Percentiles rank a stretch among this genome's conserved stretches.
phyloP scores from a whole-genome alignment of 2,113 vertebrate species.

The Hydrolagus affinis region DNA sequence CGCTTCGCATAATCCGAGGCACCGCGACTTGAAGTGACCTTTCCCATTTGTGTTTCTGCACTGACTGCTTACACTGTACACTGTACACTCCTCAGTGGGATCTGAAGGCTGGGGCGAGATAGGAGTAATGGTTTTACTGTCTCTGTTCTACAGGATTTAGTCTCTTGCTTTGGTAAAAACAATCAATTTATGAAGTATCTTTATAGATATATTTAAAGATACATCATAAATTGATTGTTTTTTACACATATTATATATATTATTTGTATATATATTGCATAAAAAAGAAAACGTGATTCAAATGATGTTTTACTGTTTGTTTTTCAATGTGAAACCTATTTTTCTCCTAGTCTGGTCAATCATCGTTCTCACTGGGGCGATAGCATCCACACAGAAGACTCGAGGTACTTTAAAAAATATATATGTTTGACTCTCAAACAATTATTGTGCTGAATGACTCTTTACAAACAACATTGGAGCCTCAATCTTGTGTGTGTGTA shows the following conservation, averaged over 20 bases:
- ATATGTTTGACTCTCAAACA: not conserved
- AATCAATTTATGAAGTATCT: not conserved
- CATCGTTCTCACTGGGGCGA: conserved; percentile 11
- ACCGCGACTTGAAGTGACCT: not conserved
- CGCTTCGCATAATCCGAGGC: too few species aligned
- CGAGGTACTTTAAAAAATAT: not conserved
- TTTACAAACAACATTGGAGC: too few species aligned
- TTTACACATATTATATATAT: too few species aligned
- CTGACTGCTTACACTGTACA: too few species aligned
- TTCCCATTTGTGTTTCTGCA: not conserved
- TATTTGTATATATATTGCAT: not conserved
- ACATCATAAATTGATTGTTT: too few species aligned
- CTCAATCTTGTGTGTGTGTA: too few species aligned
- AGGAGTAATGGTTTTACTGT: not conserved
- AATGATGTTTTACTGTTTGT: not conserved
- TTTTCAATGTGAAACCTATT: not conserved
- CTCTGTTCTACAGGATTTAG: not conserved
- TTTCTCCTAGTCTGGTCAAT: conserved; percentile 21
- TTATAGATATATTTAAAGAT: too few species aligned
- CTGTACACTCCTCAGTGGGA: too few species aligned
- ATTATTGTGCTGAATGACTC: not conserved
- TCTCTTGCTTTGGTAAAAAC: too few species aligned
- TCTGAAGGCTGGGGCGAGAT: too few species aligned
- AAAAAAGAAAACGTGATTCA: not conserved
- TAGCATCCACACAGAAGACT: conserved; percentile 13